Evolutionary conservation across 2,113 vertebrate species (phyloP).

Genomic region (Scalopus aquaticus): DNA sequence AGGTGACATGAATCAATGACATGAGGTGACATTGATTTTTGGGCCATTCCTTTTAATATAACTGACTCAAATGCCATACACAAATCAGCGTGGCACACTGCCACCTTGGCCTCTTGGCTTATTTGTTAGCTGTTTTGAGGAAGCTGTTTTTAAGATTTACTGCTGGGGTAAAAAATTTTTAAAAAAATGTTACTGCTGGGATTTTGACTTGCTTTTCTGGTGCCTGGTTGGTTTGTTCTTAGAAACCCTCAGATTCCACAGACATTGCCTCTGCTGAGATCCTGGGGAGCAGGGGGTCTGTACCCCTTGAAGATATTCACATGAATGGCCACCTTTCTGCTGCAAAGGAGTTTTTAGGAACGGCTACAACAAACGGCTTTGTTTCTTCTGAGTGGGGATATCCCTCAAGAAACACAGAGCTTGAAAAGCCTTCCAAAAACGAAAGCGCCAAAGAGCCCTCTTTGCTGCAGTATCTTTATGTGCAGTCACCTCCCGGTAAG

Average conservation of each 20-base stretch:
- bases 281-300: not conserved
- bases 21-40: not conserved
- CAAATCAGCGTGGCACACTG: not conserved
- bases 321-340: conserved; percentile 12
- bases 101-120: not conserved
- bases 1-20: too few species aligned
- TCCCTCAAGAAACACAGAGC: conserved; percentile 50
- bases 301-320: not conserved
- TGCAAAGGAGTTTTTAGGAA: conserved; percentile 39
- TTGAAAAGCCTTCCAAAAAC: conserved; percentile 64
- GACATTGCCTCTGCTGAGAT: conserved; percentile 49
- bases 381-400: conserved; percentile 67
- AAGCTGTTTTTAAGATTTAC: not conserved
- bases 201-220: conserved; percentile 58
- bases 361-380: conserved; percentile 35
- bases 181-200: too few species aligned
- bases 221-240: conserved; percentile 66
- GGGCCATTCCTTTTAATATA: not conserved
- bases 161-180: too few species aligned
- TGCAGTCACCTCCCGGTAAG: conserved; percentile 91
- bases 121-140: not conserved
- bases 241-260: conserved; percentile 74
- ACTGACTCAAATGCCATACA: not conserved
- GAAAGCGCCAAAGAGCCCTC: conserved; percentile 76
- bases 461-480: conserved; percentile 89